A percentile compares a stretch with the other conserved stretches of the same genome.
Conservation (phyloP, 2,113 vertebrate species). For the Cisticola juncidis region DNA sequence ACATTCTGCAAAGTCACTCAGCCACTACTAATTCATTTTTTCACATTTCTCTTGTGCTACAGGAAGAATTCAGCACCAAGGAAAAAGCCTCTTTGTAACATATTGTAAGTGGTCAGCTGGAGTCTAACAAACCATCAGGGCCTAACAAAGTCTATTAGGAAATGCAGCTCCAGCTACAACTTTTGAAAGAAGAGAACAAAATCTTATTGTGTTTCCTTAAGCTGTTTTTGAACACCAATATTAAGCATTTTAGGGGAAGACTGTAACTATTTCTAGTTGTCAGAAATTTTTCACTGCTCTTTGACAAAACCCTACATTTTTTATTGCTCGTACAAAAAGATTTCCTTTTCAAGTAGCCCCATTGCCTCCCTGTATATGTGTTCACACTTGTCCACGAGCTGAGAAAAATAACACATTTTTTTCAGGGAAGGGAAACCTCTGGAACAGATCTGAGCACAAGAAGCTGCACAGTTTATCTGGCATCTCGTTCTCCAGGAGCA, state of each 20-base stretch:
- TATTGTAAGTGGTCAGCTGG: not conserved
- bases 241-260: not conserved
- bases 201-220: not conserved
- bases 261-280: not conserved
- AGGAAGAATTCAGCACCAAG: not conserved
- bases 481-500: not conserved
- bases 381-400: not conserved
- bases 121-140: not conserved
- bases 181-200: not conserved
- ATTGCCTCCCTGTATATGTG: rapidly evolving
- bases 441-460: not conserved
- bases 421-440: not conserved
- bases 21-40: not conserved
- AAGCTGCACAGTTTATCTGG: not conserved
- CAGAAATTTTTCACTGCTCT: not conserved
- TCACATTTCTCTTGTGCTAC: not conserved
- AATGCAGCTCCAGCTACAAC: not conserved
- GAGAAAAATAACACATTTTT: not conserved
- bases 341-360: not conserved
- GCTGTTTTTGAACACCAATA: not conserved
- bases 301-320: not conserved
- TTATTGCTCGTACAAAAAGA: not conserved
- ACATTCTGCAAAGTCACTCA: not conserved
- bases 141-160: not conserved
- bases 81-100: not conserved